Base-by-base conservation (phyloP, 2,888 invertebrate species). In the Leucozona laternaria region DNA sequence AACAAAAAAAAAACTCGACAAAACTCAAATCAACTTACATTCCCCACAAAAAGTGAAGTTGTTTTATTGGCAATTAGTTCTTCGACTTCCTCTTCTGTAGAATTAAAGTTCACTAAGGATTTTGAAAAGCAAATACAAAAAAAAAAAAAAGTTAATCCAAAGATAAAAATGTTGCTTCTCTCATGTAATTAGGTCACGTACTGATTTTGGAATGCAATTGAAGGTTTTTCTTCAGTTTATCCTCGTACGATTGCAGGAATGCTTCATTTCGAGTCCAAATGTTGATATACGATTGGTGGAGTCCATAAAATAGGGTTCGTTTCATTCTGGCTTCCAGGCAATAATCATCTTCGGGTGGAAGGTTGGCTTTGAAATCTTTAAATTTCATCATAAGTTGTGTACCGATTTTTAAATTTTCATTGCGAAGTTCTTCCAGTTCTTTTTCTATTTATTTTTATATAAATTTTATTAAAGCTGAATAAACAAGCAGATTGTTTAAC, bases 61-160 rank as follows among this genome's bases (percentile, higher is more conserved):
- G 90, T 91, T 84, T 92, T 92, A 88, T 91, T 92, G 28, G 92
- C 91, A 75, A 93, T 90, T 79, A 93, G 88, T 86, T 91, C 90
- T 83, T 93, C 93, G 45, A 93, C 91, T 88, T 93, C 93, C 82
- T 93, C 92, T 79, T 92, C 93, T 34, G 90, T 92, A 70, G 92
- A 90, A 77, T 92, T 91, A 80, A 90, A 90, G 81, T 92, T 92
- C 75, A 92, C 92, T 92, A 20, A 48, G 25, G 62, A 22, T 60
- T 60, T 37, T 62, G 25, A 25, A 87, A 62, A 43, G 43, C 45
- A 45, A 73, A 62, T 22, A 58, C 7, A 31, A 31, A 31, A 31
- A 6, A 50, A 60, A 70, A 34, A 64, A 8, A 50, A 50, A 68
- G 20, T 37, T 8, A 75, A 64, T 62, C 2, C 20, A 75, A 58